phyloP scores from a whole-genome alignment of 2,797 vertebrate genomes.

The Loris lydekkerianus region DNA sequence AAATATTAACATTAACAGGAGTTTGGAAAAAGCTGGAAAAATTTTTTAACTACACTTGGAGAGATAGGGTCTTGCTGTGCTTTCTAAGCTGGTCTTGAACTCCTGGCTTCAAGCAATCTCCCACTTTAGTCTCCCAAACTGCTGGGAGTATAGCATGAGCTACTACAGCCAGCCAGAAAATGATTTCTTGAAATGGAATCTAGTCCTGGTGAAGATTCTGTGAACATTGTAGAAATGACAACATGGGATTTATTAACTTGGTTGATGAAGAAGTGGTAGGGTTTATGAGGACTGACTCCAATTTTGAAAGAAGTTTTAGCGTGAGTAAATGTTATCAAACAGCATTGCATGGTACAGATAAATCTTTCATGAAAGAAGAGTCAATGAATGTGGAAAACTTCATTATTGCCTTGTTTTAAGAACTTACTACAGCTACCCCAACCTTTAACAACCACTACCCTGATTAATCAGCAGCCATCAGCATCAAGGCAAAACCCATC shows the following conservation, averaged over 20 bases:
- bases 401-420: not conserved
- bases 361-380: not conserved
- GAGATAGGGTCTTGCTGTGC: not conserved
- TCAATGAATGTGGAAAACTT: not conserved
- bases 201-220: not conserved
- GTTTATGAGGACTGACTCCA: not conserved
- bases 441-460: not conserved
- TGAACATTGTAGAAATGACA: not conserved
- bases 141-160: not conserved
- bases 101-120: not conserved
- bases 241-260: not conserved
- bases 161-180: not conserved
- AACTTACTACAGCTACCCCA: not conserved
- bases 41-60: not conserved
- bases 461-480: not conserved
- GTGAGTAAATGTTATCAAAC: not conserved
- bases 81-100: not conserved
- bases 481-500: not conserved
- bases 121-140: not conserved
- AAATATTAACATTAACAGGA: not conserved
- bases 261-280: not conserved
- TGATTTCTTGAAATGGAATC: not conserved
- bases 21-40: not conserved
- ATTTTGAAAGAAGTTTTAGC: not conserved
- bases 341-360: not conserved